Evolutionary conservation across 2,888 invertebrate species (phyloP).

Genomic region (Amphipyra tragopoginis): DNA sequence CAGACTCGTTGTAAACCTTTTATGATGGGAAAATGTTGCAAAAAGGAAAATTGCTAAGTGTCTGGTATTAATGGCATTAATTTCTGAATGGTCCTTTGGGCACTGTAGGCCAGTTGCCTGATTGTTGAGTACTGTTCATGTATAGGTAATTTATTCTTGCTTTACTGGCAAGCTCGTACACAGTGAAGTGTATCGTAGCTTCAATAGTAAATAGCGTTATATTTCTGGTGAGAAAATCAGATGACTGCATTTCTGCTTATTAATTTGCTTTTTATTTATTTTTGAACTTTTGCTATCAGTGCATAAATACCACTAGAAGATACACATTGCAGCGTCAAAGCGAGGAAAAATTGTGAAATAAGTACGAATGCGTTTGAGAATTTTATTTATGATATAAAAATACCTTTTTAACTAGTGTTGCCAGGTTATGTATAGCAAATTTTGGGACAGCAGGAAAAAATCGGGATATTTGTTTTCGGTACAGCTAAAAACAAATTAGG

Average conservation of each 20-base stretch:
- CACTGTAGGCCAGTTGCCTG: constrained; percentile 20
- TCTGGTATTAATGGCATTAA: constrained; percentile 22
- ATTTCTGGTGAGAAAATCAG: no score
- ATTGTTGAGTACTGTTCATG: constrained; percentile 14
- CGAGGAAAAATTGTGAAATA: neutral
- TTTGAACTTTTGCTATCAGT: neutral
- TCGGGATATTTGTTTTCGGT: no score
- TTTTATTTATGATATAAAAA: constrained; percentile 5
- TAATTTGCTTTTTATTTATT: neutral
- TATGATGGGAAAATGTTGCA: constrained; percentile 56
- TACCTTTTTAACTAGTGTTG: neutral
- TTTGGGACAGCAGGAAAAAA: no score
- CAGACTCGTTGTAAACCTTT: constrained; percentile 53
- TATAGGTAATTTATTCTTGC: constrained; percentile 30
- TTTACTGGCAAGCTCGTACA: constrained; percentile 3
- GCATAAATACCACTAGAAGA: neutral
- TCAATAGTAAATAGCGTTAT: no score
- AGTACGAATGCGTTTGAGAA: neutral
- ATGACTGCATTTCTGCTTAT: no score
- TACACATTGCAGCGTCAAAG: neutral
- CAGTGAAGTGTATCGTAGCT: neutral
- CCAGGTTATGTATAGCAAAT: no score
- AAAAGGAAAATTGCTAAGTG: constrained; percentile 56
- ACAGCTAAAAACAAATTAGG: no score
- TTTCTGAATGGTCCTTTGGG: constrained; percentile 33